Percentiles rank a stretch among this genome's conserved stretches.
These are phyloP conservation scores for Drosophila flavopinicola DNA, from an alignment of 2,888 invertebrate species.

Conservation along the genomic window DNA sequence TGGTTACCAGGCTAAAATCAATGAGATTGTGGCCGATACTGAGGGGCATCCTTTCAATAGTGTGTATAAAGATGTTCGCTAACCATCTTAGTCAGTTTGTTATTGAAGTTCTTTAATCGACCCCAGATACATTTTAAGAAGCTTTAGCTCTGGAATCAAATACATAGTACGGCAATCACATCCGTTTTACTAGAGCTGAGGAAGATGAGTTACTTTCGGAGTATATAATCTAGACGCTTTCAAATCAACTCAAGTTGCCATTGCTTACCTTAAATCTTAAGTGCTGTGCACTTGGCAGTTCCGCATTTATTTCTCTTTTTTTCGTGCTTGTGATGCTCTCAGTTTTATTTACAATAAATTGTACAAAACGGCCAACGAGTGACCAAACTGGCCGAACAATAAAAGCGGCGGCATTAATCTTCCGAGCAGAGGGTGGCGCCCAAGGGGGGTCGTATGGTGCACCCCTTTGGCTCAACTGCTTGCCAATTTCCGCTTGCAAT, in stretches of 20 bases:
- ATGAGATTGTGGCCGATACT: conserved; percentile 6
- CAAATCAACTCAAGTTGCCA: conserved; percentile 4
- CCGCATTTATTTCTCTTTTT: conserved; percentile 2
- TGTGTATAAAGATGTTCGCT: neutral
- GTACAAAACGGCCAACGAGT: conserved; percentile 67
- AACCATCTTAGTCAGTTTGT: no score
- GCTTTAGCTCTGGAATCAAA: no score
- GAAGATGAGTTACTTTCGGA: neutral
- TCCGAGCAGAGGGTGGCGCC: conserved; percentile 19
- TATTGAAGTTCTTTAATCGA: no score
- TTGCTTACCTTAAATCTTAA: conserved; percentile 2
- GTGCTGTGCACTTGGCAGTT: neutral
- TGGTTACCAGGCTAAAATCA: conserved; percentile 41
- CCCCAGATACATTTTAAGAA: no score
- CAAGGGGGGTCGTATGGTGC: neutral
- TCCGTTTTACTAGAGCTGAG: neutral
- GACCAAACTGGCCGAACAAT: conserved; percentile 72
- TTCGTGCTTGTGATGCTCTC: conserved; percentile 38
- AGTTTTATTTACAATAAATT: conserved; percentile 76
- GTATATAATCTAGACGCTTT: neutral
- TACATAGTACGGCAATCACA: no score
- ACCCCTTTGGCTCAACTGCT: conserved; percentile 52
- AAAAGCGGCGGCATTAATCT: conserved; percentile 74
- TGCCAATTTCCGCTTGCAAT: conserved; percentile 78
- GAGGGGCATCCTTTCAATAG: neutral